phyloP scores from a whole-genome alignment of 2,797 vertebrate species.

The Sebastes paucispinis region DNA sequence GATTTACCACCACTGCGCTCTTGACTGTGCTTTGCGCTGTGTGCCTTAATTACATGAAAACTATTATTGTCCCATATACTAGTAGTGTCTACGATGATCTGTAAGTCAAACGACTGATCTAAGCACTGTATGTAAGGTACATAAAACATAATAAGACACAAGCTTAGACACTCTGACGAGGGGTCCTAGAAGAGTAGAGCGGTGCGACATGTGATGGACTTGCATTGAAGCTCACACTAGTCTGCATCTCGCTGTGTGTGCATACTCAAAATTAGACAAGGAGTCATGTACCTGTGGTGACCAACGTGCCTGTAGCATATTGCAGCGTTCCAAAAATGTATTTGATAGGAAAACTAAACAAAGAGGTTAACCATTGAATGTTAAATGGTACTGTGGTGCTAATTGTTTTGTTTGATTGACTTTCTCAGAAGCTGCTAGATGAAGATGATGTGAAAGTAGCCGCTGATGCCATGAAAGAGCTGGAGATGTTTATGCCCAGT shows the following conservation, averaged over 20 bases:
- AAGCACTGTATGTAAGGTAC: too few relatives aligned
- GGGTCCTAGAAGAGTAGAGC: too few relatives aligned
- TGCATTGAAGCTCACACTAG: background rate
- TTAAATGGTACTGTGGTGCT: background rate
- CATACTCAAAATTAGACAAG: background rate
- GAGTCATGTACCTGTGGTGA: background rate
- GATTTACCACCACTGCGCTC: too few relatives aligned
- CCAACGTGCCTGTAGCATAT: background rate
- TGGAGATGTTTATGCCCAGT: slow-evolving; percentile 96
- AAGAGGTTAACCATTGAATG: background rate
- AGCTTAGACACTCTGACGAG: too few relatives aligned
- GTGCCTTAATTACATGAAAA: too few relatives aligned
- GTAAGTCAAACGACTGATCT: background rate
- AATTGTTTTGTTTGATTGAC: background rate
- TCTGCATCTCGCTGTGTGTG: background rate
- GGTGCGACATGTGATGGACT: background rate
- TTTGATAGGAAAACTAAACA: background rate
- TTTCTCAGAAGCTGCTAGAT: slow-evolving; percentile 86
- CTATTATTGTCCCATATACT: too few relatives aligned
- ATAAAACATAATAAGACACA: too few relatives aligned
- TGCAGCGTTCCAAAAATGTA: background rate
- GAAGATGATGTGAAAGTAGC: slow-evolving; percentile 98
- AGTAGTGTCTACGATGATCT: background rate
- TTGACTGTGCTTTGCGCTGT: background rate
- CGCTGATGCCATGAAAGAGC: slow-evolving; percentile 92